Percentiles rank a stretch among this genome's conserved stretches.
These are phyloP conservation scores for Decapterus maruadsi DNA, from an alignment of 2,797 vertebrate genomes.

Conservation along the genomic window DNA sequence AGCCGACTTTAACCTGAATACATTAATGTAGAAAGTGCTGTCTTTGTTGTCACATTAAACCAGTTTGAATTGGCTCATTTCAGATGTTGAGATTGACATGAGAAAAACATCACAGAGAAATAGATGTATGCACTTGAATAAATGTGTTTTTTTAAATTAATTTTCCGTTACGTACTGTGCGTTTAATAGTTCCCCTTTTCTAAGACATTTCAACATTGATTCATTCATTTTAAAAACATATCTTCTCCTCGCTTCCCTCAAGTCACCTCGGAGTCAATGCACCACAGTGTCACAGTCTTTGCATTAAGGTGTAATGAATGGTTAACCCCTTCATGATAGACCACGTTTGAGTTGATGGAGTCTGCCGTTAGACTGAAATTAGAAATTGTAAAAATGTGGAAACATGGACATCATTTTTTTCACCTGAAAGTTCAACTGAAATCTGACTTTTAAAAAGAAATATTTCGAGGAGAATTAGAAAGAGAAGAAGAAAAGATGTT, in stretches of 20 bases:
- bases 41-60: conserved; percentile 3
- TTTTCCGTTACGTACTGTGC: not conserved
- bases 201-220: not conserved
- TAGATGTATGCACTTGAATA: not conserved
- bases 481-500: too few species aligned
- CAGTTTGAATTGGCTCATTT: not conserved
- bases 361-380: not conserved
- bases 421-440: not conserved
- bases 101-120: not conserved
- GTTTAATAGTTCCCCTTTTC: not conserved
- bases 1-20: conserved; percentile 56
- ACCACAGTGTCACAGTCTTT: not conserved
- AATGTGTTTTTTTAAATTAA: not conserved
- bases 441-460: not conserved
- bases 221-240: not conserved
- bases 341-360: not conserved
- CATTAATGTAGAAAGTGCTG: conserved; percentile 37
- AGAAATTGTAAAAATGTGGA: not conserved
- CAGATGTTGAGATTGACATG: not conserved
- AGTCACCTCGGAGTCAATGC: not conserved
- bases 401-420: not conserved
- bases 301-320: too few species aligned
- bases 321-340: too few species aligned
- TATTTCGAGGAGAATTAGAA: not conserved
- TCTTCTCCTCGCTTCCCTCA: not conserved